Base-by-base conservation (phyloP, 2,888 invertebrate genomes). In the Phengaris arion region DNA sequence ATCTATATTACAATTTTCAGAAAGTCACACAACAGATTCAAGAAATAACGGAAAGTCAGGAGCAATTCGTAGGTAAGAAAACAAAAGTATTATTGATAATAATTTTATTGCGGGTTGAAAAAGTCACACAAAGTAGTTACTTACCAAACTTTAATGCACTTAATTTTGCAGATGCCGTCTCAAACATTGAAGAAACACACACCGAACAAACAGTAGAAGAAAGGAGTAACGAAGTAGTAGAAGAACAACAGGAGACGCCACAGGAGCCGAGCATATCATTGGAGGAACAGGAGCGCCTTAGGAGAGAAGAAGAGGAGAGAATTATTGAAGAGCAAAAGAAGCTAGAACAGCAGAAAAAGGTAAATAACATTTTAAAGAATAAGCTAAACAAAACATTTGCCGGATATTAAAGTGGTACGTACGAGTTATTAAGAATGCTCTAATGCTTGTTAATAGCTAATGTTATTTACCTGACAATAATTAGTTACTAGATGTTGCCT, bases 311-410 rank as follows among this genome's bases (percentile, higher is more conserved):
- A 80, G 88, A 87, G 75, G 85, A 88, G 75, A 85, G 83, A 59
- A 81, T 86, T 77, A 46, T 86, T 2, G 89, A 87, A 64, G 89
- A 90, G 35, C 90, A 89, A 77, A 84, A 83, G 15, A 87, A 82
- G 75, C 82, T 84, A 46, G 89, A 90, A 72, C 89, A 91, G 57
- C 86, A 90, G 78, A 89, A 87, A 77, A 91, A 91, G 89, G 92
- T 93, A 80, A 72, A 84, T 74, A 6, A 15, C 74, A 55, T 77
- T 70, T 15, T 74, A 69, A 35, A 13, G 12, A 35, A 64, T 12
- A 64, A 5, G 10, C 9, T 5, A 64, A 35, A 35, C 35, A 35
- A 35, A 35, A 35, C 35, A 35, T 35, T 35, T 35, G 35, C 35
- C 4, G 35, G 35, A 35, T 3, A 35, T 35, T 35, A 35, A 35